Conservation (phyloP, 2,888 invertebrate genomes). For the Microdon myrmicae region DNA sequence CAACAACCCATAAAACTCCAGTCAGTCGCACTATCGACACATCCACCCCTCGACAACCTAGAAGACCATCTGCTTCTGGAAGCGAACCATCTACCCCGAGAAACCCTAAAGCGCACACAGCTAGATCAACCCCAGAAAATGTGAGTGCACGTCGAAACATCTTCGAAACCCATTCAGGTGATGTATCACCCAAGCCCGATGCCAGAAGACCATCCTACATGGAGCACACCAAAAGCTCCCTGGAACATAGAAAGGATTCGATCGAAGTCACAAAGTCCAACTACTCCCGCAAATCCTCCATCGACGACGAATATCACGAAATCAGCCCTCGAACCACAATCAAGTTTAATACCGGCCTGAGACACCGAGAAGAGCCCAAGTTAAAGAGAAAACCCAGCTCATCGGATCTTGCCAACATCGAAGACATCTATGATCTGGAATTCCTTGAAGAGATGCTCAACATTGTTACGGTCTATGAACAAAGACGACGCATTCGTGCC, state of each 20-base stretch:
- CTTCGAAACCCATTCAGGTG: slow-evolving; percentile 58
- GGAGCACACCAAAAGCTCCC: slow-evolving; percentile 66
- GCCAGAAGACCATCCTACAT: slow-evolving; percentile 64
- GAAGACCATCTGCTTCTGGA: slow-evolving; percentile 23
- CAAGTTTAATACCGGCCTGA: slow-evolving; percentile 77
- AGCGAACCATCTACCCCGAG: slow-evolving; percentile 29
- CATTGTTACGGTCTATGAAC: slow-evolving; percentile 80
- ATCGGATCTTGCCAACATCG: slow-evolving; percentile 71
- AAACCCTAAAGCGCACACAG: slow-evolving; percentile 25
- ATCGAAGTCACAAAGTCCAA: slow-evolving; percentile 62
- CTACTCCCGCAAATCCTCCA: slow-evolving; percentile 60
- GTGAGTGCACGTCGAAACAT: slow-evolving; percentile 62
- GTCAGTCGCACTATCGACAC: slow-evolving; percentile 25
- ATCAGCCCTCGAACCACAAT: slow-evolving; percentile 70
- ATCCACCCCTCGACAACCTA: slow-evolving; percentile 12
- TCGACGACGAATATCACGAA: slow-evolving; percentile 64
- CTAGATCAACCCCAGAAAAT: slow-evolving; percentile 56
- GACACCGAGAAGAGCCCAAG: slow-evolving; percentile 70
- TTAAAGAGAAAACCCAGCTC: slow-evolving; percentile 68
- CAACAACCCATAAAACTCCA: slow-evolving; percentile 13
- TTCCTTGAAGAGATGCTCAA: slow-evolving; percentile 80
- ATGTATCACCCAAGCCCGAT: slow-evolving; percentile 30
- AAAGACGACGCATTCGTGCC: slow-evolving; percentile 79
- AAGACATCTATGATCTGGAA: slow-evolving; percentile 78
- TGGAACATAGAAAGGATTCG: slow-evolving; percentile 65